These are phyloP conservation scores for Tenualosa ilisha DNA, from an alignment of 2,797 vertebrate genomes.

Conservation along the genomic window DNA sequence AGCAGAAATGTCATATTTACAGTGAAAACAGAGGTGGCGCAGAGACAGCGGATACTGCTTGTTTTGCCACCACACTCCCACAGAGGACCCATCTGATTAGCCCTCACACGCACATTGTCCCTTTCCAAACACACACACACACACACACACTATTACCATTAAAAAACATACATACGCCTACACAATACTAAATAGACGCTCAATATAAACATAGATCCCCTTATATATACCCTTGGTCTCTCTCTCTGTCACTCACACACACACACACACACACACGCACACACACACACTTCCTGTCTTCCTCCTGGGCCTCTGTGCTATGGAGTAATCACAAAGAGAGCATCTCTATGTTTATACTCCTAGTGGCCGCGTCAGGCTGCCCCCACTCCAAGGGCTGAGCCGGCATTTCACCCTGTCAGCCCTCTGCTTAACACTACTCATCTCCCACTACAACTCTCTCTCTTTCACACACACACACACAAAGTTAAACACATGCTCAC, in stretches of 20 bases:
- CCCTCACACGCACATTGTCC: slow-evolving; percentile 49
- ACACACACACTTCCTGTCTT: slow-evolving; percentile 31
- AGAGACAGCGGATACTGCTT: slow-evolving; percentile 46
- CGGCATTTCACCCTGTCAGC: slow-evolving; percentile 40
- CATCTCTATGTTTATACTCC: slow-evolving; percentile 51
- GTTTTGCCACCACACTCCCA: slow-evolving; percentile 54
- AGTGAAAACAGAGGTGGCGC: slow-evolving; percentile 48
- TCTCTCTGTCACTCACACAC: neutral
- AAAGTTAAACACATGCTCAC: neutral
- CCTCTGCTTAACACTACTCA: neutral
- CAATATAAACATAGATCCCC: too few relatives aligned
- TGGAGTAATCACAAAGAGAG: slow-evolving; percentile 35
- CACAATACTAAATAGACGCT: neutral
- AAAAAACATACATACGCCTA: slow-evolving; percentile 61
- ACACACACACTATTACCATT: slow-evolving; percentile 49
- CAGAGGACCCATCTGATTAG: slow-evolving; percentile 52
- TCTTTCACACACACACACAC: neutral
- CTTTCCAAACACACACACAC: slow-evolving; percentile 25
- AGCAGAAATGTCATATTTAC: slow-evolving; percentile 48
- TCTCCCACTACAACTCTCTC: neutral
- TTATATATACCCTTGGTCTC: too few relatives aligned
- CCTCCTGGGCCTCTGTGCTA: slow-evolving; percentile 31
- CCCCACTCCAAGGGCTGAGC: slow-evolving; percentile 39
- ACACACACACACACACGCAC: neutral
- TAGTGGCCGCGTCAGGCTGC: slow-evolving; percentile 42